These are phyloP conservation scores for Tamandua tetradactyla DNA, from an alignment of 2,797 vertebrate species.

Conservation along the genomic window DNA sequence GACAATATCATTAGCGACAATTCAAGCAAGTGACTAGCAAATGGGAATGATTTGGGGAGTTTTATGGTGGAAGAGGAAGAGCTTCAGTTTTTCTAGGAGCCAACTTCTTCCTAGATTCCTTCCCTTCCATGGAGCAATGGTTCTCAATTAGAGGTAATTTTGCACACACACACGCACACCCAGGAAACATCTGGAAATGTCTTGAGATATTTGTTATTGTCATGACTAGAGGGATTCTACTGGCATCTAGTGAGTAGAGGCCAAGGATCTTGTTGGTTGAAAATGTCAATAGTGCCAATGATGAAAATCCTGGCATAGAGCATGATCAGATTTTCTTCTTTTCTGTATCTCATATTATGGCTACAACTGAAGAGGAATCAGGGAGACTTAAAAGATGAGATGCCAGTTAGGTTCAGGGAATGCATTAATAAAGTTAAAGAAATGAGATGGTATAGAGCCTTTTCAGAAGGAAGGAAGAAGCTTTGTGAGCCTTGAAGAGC, in stretches of 20 bases:
- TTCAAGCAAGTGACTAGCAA: no score
- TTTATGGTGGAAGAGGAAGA: no score
- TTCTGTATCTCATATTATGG: neutral
- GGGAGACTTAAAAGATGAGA: neutral
- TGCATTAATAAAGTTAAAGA: neutral
- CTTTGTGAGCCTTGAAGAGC: neutral
- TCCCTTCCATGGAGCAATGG: no score
- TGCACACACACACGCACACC: no score
- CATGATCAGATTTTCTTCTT: neutral
- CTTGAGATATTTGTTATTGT: neutral
- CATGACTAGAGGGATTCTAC: no score
- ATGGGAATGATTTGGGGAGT: no score
- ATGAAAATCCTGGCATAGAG: neutral
- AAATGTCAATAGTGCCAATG: neutral
- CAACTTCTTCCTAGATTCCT: no score
- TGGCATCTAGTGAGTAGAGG: no score
- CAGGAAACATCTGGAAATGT: neutral
- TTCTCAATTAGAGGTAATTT: no score
- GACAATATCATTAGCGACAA: no score
- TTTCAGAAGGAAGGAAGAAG: neutral
- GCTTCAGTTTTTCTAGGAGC: no score
- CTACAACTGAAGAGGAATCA: neutral
- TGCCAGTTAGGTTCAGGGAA: neutral
- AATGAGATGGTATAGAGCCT: neutral
- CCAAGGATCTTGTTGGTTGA: neutral